Evolutionary conservation across 1,140 invertebrate genomes (phyloP), one percentile per base, ranked within the genome.

Genomic region (Cotesia glomerata): DNA sequence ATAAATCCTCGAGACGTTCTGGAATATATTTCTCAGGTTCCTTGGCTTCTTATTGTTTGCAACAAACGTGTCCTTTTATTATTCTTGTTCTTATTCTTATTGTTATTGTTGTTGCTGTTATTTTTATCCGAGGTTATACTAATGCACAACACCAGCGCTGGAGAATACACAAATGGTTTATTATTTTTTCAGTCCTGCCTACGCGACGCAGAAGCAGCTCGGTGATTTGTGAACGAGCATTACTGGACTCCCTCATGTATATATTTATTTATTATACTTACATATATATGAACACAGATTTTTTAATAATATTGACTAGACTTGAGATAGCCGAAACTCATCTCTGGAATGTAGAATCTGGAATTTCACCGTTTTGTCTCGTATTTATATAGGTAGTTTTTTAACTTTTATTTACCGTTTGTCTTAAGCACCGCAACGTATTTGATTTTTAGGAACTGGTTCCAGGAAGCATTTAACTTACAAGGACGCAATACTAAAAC

Each of bases 391-490:
- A 11, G 7, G 7, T 45, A 39, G 0, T 36, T 14, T 64, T 26
- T n/a, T 35, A 9, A 36, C 36, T 63, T 8, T 61, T 61, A 16
- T 61, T 35, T 16, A 36, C 35, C 35, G 32, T 63, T 63, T 63
- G 35, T 36, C 34, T 35, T 63, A 16, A 13, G 7, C 16, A 13
- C 26, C 16, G 26, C 34, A 64, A 64, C 34, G 62, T 5, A 35
- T 11, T 36, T 64, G 4, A 36, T 14, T 39, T 64, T 64, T 64
- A 18, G 7, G 18, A 65, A 65, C 63, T 49, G 45, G 32, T 65
- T 65, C 39, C 63, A 65, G 63, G 63, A 65, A 65, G 26, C 45
- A 14, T 65, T 65, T 65, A 51, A 65, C 14, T 63, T 14, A 65
- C 63, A 51, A 65, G 63, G 63, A 65, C 63, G 39, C 39, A 39